phyloP scores from a whole-genome alignment of 2,797 vertebrate genomes.

The Gallinago nigripennis region DNA sequence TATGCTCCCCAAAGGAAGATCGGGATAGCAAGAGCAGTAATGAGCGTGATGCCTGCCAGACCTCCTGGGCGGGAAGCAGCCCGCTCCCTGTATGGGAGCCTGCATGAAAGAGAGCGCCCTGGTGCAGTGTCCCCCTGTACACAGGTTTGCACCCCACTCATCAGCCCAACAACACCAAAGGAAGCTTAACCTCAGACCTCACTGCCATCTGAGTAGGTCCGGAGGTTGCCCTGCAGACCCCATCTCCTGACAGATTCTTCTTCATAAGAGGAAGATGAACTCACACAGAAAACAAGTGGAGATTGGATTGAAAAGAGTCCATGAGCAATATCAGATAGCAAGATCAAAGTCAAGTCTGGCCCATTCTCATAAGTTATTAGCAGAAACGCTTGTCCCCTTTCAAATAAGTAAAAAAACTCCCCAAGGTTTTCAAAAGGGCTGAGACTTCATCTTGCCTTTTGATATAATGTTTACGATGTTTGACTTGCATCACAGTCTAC shows the following conservation, averaged over 20 bases:
- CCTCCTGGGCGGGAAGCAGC: rapidly evolving
- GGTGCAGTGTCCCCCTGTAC: background rate
- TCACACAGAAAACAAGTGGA: background rate
- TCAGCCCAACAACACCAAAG: background rate
- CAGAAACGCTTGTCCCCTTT: background rate
- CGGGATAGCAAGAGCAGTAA: rapidly evolving
- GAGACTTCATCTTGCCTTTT: background rate
- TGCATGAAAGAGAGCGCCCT: rapidly evolving
- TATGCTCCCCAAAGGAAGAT: rapidly evolving
- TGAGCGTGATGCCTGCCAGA: background rate
- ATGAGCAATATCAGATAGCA: background rate
- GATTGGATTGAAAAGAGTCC: background rate
- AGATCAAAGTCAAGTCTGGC: background rate
- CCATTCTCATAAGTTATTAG: background rate
- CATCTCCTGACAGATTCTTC: background rate
- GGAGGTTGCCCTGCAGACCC: background rate
- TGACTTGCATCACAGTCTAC: background rate
- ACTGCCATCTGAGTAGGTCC: background rate
- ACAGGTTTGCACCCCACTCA: background rate
- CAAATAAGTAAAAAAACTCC: background rate
- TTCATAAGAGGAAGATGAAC: background rate
- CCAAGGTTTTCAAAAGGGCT: background rate
- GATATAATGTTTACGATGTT: background rate
- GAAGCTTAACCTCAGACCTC: background rate
- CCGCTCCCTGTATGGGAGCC: rapidly evolving